Conservation (phyloP, 2,797 vertebrate species). For the Myotis vivesi region DNA sequence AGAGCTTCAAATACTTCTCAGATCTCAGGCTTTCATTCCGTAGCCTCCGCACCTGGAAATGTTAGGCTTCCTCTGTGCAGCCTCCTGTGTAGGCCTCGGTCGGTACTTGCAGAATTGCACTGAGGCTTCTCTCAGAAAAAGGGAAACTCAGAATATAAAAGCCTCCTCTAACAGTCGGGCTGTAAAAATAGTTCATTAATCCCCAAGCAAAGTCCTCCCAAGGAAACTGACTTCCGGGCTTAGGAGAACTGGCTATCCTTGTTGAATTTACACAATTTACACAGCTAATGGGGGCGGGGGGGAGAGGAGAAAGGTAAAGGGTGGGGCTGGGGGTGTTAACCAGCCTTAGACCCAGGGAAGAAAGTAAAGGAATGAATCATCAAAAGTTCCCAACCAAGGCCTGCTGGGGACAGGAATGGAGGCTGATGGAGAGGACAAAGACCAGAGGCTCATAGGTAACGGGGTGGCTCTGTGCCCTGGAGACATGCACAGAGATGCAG, state of each 20-base stretch:
- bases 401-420: background rate
- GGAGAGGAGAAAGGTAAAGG: background rate
- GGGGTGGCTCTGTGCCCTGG: fast-evolving
- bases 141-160: background rate
- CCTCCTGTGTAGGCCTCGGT: background rate
- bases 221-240: background rate
- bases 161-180: background rate
- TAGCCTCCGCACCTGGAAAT: background rate
- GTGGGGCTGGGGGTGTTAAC: background rate
- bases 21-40: background rate
- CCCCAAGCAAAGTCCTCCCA: background rate
- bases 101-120: background rate
- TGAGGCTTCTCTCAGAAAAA: background rate
- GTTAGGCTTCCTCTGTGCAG: background rate
- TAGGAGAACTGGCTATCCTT: background rate
- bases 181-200: background rate
- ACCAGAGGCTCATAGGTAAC: fast-evolving
- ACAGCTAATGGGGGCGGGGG: background rate
- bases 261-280: background rate
- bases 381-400: background rate
- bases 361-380: background rate
- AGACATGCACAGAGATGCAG: fast-evolving
- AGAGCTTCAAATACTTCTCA: background rate
- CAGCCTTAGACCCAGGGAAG: background rate
- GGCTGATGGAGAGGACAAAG: fast-evolving